Conservation (phyloP, 2,113 vertebrate genomes). For the Indicator maculatus region DNA sequence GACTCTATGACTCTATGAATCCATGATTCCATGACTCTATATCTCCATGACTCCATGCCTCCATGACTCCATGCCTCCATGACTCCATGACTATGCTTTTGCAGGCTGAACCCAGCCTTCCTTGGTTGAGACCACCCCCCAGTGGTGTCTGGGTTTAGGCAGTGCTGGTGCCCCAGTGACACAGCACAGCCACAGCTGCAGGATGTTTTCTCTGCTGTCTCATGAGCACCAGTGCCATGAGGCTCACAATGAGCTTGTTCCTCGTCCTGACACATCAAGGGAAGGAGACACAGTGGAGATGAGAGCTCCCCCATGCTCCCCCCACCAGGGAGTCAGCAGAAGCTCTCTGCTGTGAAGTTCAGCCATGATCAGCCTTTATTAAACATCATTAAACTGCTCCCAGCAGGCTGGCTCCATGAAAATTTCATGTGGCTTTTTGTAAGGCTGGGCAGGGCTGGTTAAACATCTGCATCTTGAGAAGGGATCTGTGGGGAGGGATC, state of each 20-base stretch:
- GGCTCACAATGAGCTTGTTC: background rate
- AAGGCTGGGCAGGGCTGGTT: background rate
- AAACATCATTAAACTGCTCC: background rate
- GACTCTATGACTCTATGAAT: too few species aligned
- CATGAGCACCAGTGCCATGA: background rate
- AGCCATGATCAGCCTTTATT: conserved; percentile 22
- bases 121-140: background rate
- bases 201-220: background rate
- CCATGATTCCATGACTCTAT: too few species aligned
- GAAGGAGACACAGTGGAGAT: background rate
- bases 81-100: background rate
- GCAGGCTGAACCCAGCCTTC: background rate
- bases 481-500: background rate
- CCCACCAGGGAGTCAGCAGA: background rate
- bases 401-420: background rate
- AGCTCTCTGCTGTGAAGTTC: background rate
- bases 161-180: background rate
- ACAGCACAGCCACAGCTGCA: background rate
- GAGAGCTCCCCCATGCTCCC: background rate
- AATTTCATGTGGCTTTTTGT: conserved; percentile 30
- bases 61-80: too few species aligned
- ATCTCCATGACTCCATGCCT: too few species aligned
- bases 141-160: background rate
- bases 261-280: background rate
- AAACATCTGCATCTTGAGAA: background rate